Evolutionary conservation across 2,888 invertebrate species (phyloP), one percentile per base, ranked within the genome.

Genomic region (Idaea biselata): DNA sequence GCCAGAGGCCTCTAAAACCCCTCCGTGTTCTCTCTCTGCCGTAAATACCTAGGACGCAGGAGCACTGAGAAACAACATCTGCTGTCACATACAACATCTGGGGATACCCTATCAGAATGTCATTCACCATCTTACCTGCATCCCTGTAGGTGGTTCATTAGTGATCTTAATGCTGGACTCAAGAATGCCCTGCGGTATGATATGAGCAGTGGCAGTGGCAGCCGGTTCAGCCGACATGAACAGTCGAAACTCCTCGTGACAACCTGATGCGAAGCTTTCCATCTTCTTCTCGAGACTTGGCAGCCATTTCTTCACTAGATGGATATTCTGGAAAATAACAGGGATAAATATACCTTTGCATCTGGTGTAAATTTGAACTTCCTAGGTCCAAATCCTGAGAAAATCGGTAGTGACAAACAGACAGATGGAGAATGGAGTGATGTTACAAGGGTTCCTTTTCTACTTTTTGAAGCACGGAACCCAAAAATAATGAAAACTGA

Each of bases 121-220:
- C 25, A 1, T 25, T 25, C 25, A 25, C 25, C 25, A 25, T 25
- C 25, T 25, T 68, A 91, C 93, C 84, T 95, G 94, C 97, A 99
- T 99, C 60, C 99, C 99, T 0, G 98, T 98, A 0, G 99, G 99
- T 0, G 99, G 98, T 86, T 99, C 99, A 81, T 99, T 99, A 4
- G 99, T 99, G 66, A 99, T 98, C 93, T 99, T 99, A 73, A 99
- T 99, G 16, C 98, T 98, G 0, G 98, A 97, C 84, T 99, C 98
- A 60, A 99, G 88, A 67, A 99, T 98, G 0, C 99, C 99, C 94
- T 97, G 97, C 7, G 99, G 99, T 73, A 99, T 98, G 67, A 98
- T 98, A 80, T 99, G 98, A 5, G 96, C 96, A 0, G 96, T 94
- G 0, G 97, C 94, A 0, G 96, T 96, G 7, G 96, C 96, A 0